These are phyloP conservation scores for Drosophila jambulina DNA, from an alignment of 1,140 invertebrate species.

Conservation along the genomic window DNA sequence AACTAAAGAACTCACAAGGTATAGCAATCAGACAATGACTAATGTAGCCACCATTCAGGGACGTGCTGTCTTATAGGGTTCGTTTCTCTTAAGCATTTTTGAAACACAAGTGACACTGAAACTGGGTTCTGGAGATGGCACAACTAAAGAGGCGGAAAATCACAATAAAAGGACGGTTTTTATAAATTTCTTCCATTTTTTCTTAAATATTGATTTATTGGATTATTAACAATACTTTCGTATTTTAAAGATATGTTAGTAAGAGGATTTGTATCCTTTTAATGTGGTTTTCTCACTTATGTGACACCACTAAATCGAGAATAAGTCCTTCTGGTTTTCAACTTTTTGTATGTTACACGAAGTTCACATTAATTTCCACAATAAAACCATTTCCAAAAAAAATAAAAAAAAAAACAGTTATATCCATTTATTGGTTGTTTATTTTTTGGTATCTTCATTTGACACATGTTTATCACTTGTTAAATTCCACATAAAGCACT, in stretches of 20 bases:
- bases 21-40: conserved; percentile 10
- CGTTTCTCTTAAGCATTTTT: neutral
- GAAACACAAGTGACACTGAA: neutral
- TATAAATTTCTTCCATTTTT: neutral
- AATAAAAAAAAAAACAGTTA: too few species aligned
- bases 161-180: neutral
- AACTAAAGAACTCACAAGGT: conserved; percentile 13
- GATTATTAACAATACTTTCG: neutral
- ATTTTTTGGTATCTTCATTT: neutral
- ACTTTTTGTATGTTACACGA: neutral
- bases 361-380: neutral
- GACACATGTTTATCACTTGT: neutral
- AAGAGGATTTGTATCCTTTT: too few species aligned
- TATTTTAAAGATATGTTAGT: neutral
- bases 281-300: neutral
- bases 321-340: neutral
- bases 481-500: neutral
- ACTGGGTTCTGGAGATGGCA: conserved; percentile 2
- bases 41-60: conserved; percentile 17
- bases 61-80: conserved; percentile 26
- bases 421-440: neutral
- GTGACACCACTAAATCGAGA: neutral
- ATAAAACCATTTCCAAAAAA: too few species aligned
- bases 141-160: neutral
- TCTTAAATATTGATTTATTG: neutral